Base-by-base conservation (phyloP, 2,797 vertebrate genomes). In the Oryzias sinensis region DNA sequence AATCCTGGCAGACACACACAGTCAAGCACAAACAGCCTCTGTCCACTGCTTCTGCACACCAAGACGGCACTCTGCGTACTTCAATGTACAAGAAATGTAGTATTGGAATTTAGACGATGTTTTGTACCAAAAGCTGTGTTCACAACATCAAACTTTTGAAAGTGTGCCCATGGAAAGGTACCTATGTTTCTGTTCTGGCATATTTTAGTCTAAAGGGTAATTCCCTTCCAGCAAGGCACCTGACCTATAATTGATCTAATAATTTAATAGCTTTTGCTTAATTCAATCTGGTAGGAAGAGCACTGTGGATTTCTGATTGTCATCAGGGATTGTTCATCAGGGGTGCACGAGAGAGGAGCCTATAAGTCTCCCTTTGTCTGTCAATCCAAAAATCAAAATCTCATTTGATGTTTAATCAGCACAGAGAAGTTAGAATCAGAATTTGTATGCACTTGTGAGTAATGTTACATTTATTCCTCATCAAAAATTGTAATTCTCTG, bases 401-500 rank as follows among this genome's bases (percentile, higher is more conserved):
- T 89, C 84, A 90, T 91, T 91, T 87, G 75, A 76, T 76, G 81
- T 70, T 68, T 85, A 91, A 91, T 88, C 87, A 89, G 74, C 20
- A 27, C 74, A 43, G 52, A 76, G 80, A 80, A 62, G 77, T 71
- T 82, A 79, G 77, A 79, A 80, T 86, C 72, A 77, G 84, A 83
- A 85, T 88, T 88, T 80, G 61, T 88, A 88, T 88, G 76, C 77
- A 63, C 70, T 80, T 75, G 62, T 71, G 77, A 74, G 68, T 75
- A 81, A 79, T 80, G 81, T 88, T 61, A 57, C 76, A 44, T 83
- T 85, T 82, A 84, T 87, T 76, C 64, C 77, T 80, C 84, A 77
- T 88, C 76, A 81, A 70, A 87, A 87, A 83, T 75, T n/a, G 85
- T 87, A 74, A 76, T 87, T 76, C 79, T 83, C 74, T 79, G 78